phyloP scores from a whole-genome alignment of 2,113 vertebrate species.

The Psittacula cyanocephala region DNA sequence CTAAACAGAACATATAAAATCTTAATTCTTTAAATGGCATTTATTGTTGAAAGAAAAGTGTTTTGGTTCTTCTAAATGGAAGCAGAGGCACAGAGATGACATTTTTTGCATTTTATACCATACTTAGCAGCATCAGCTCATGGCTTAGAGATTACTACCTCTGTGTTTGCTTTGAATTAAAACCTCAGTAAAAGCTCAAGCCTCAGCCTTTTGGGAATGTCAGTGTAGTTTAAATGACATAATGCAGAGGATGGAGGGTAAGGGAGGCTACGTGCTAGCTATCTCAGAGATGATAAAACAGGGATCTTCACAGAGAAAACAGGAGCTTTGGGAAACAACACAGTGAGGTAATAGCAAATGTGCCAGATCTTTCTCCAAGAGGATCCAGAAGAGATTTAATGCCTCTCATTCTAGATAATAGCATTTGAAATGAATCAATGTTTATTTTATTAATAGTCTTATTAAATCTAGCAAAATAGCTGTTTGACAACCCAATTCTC shows the following conservation, averaged over 20 bases:
- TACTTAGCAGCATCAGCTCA: slow-evolving; percentile 36
- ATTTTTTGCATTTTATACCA: slow-evolving; percentile 39
- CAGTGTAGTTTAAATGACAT: slow-evolving; percentile 1
- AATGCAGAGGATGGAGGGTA: background rate
- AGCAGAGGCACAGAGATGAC: slow-evolving; percentile 13
- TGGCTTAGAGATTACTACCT: slow-evolving; percentile 25
- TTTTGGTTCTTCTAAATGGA: slow-evolving; percentile 40
- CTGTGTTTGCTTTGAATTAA: slow-evolving; percentile 53
- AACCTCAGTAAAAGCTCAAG: slow-evolving; percentile 13
- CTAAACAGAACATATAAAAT: slow-evolving; percentile 52
- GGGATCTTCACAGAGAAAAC: background rate
- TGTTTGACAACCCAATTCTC: background rate
- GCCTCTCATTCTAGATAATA: background rate
- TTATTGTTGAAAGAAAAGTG: slow-evolving; percentile 41
- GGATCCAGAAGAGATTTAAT: background rate
- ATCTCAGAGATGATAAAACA: background rate
- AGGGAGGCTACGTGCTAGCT: background rate
- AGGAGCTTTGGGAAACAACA: background rate
- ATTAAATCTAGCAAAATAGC: background rate
- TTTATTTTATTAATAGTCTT: background rate
- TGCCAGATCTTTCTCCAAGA: background rate
- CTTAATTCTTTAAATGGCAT: slow-evolving; percentile 51
- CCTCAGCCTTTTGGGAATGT: slow-evolving; percentile 16
- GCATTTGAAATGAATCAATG: background rate
- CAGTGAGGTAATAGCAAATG: background rate